Conservation (phyloP, 2,797 vertebrate genomes). For the Malacoraja senta region DNA sequence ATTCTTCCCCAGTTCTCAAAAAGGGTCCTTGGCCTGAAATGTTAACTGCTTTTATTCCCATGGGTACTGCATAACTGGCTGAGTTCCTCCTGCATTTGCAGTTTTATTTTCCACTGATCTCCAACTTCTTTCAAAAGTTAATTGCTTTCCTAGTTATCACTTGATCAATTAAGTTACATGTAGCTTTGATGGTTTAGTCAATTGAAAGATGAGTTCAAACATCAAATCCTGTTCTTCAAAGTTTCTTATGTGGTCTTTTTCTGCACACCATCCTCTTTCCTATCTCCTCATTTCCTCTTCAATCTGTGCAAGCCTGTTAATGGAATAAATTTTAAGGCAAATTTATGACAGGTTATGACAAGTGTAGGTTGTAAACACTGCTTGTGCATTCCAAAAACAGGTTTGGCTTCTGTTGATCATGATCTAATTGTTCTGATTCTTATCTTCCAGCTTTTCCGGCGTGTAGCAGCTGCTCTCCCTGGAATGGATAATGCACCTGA, state of each 20-base stretch:
- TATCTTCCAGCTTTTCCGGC: conserved; percentile 70
- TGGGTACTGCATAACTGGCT: no score
- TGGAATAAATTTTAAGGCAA: background rate
- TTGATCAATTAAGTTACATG: background rate
- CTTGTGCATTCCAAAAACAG: no score
- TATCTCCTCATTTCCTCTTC: background rate
- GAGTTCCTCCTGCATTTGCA: no score
- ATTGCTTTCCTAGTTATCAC: conserved; percentile 27
- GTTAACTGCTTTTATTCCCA: no score
- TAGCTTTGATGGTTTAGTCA: background rate
- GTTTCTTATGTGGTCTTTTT: background rate
- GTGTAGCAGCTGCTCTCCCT: conserved; percentile 77
- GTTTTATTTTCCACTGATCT: no score
- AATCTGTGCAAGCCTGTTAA: background rate
- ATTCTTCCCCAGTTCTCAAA: no score
- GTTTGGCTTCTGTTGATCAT: background rate
- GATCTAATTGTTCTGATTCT: background rate
- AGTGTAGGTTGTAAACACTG: background rate
- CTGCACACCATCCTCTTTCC: background rate
- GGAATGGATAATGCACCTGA: conserved; percentile 81
- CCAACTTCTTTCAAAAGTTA: background rate
- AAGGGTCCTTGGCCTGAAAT: no score
- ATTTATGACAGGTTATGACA: background rate
- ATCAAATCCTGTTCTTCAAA: background rate
- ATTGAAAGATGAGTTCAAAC: background rate